Evolutionary conservation across 2,888 invertebrate species (phyloP).

Genomic region (Cheiracanthium punctorium): DNA sequence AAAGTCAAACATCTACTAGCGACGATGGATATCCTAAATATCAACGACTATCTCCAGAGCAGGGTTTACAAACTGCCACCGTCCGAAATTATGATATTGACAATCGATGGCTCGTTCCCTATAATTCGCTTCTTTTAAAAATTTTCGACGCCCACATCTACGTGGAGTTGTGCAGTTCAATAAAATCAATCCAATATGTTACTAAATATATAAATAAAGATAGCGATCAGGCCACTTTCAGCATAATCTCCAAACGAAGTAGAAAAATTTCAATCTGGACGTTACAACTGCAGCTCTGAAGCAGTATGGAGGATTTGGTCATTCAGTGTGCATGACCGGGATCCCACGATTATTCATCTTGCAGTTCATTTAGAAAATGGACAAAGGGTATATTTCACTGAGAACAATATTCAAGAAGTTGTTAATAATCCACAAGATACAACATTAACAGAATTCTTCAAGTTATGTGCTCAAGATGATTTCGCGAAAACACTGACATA

Average conservation of each 20-base stretch:
- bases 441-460: conserved; percentile 73
- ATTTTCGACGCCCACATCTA: not conserved
- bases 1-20: not conserved
- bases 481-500: conserved; percentile 72
- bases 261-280: not conserved
- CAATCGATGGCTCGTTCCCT: not conserved
- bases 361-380: not conserved
- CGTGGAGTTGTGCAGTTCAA: not conserved
- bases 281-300: not conserved
- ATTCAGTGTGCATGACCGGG: not conserved
- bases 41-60: not conserved
- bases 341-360: not conserved
- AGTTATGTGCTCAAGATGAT: conserved; percentile 72
- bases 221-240: no score
- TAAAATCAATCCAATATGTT: not conserved
- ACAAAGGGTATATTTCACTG: not conserved
- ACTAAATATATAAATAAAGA: not conserved
- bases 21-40: not conserved
- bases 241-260: not conserved
- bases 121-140: not conserved
- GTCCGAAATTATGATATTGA: not conserved
- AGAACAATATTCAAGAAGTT: conserved; percentile 48
- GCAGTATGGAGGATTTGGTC: not conserved
- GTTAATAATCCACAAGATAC: conserved; percentile 71
- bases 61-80: not conserved